These are phyloP conservation scores for Hipparchia sbordonii DNA, from an alignment of 2,888 invertebrate species.

Conservation along the genomic window DNA sequence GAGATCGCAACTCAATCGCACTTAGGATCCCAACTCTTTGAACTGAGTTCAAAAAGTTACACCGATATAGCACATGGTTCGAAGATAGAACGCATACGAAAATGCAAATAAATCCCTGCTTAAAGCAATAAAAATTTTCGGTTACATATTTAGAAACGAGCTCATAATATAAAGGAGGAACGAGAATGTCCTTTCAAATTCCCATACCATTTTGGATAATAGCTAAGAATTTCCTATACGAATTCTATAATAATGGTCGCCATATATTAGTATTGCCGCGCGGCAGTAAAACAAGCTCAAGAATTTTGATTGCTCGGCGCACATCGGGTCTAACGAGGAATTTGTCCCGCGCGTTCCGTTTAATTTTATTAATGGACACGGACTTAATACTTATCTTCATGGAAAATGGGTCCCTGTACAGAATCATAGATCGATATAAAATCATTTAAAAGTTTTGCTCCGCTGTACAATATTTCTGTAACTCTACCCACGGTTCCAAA, in stretches of 20 bases:
- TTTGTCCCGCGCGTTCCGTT: slow-evolving; percentile 39
- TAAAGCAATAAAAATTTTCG: background rate
- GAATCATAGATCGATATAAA: background rate
- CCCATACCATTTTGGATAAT: slow-evolving; percentile 10
- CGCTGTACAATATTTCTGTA: background rate
- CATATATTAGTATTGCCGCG: slow-evolving; percentile 29
- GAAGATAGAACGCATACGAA: too few relatives aligned
- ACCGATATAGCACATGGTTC: too few relatives aligned
- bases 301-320: slow-evolving; percentile 62
- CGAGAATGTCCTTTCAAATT: slow-evolving; percentile 9
- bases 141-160: background rate
- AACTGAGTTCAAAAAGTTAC: too few relatives aligned
- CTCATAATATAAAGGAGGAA: background rate
- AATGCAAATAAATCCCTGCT: too few relatives aligned
- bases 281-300: slow-evolving; percentile 50
- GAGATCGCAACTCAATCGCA: too few relatives aligned
- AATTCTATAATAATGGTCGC: slow-evolving; percentile 21
- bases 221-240: slow-evolving; percentile 16
- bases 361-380: slow-evolving; percentile 32
- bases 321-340: slow-evolving; percentile 44
- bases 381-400: slow-evolving; percentile 15
- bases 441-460: background rate
- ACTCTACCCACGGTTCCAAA: too few relatives aligned
- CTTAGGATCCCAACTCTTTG: too few relatives aligned
- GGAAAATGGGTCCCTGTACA: slow-evolving; percentile 15